These are phyloP conservation scores for Drosophila kohkoa DNA, from an alignment of 1,140 invertebrate genomes.

Conservation along the genomic window DNA sequence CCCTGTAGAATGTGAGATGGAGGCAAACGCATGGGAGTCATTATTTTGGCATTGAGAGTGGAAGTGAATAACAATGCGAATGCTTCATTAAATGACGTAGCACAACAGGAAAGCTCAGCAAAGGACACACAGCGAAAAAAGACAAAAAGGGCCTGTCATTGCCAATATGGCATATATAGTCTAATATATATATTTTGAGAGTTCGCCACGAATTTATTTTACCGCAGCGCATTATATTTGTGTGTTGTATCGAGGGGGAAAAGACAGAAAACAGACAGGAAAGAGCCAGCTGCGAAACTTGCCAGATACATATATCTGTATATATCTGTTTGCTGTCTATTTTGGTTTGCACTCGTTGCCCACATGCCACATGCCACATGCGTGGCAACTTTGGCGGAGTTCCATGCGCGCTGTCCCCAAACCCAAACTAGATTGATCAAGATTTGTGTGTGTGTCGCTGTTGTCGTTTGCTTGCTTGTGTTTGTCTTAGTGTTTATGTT, in stretches of 20 bases:
- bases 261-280: too few relatives aligned
- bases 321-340: constrained; percentile 23
- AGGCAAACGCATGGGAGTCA: constrained; percentile 22
- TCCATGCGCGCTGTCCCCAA: neutral
- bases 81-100: constrained; percentile 47
- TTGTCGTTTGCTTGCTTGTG: constrained; percentile 4
- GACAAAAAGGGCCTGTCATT: constrained; percentile 21
- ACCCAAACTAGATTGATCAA: constrained; percentile 42
- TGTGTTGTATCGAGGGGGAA: neutral
- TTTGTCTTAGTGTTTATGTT: constrained; percentile 43
- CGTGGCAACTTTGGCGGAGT: constrained; percentile 4
- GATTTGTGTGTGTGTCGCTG: constrained; percentile 35
- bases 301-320: constrained; percentile 12
- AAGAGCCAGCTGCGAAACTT: constrained; percentile 18
- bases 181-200: constrained; percentile 26
- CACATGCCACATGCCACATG: constrained; percentile 2
- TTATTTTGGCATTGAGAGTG: constrained; percentile 46
- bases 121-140: neutral
- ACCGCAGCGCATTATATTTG: constrained; percentile 16
- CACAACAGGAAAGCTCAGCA: neutral
- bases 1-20: neutral
- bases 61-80: constrained; percentile 44
- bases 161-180: constrained; percentile 9
- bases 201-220: constrained; percentile 13
- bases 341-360: constrained; percentile 11